phyloP scores from a whole-genome alignment of 2,113 vertebrate genomes.

The Calcarius ornatus region DNA sequence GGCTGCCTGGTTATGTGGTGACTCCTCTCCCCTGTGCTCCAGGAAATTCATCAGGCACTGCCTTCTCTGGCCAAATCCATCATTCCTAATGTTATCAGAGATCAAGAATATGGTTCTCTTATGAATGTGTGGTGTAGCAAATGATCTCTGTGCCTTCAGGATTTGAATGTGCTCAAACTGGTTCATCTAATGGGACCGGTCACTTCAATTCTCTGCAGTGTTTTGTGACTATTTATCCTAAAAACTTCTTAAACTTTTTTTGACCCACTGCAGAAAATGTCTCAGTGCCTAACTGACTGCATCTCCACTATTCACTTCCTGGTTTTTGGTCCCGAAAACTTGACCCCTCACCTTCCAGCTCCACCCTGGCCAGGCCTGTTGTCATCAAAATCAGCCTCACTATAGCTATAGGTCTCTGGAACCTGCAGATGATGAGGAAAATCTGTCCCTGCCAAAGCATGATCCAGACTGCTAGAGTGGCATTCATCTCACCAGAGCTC shows the following conservation, averaged over 20 bases:
- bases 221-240: accelerated
- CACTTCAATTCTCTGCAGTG: neutral
- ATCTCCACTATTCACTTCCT: neutral
- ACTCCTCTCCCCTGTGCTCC: neutral
- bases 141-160: neutral
- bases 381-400: neutral
- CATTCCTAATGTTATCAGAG: neutral
- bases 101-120: neutral
- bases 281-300: neutral
- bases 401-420: neutral
- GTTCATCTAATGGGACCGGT: neutral
- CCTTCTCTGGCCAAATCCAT: neutral
- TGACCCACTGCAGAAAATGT: neutral
- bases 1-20: neutral
- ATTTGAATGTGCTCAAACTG: neutral
- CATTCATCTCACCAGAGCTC: neutral
- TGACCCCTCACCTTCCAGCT: neutral
- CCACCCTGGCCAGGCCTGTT: neutral
- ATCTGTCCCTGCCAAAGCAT: neutral
- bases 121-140: neutral
- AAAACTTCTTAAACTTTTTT: neutral
- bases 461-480: neutral
- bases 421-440: neutral
- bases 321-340: neutral
- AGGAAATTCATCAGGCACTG: neutral